Evolutionary conservation across 2,888 invertebrate genomes (phyloP).

Genomic region (Coenonympha glycerion): DNA sequence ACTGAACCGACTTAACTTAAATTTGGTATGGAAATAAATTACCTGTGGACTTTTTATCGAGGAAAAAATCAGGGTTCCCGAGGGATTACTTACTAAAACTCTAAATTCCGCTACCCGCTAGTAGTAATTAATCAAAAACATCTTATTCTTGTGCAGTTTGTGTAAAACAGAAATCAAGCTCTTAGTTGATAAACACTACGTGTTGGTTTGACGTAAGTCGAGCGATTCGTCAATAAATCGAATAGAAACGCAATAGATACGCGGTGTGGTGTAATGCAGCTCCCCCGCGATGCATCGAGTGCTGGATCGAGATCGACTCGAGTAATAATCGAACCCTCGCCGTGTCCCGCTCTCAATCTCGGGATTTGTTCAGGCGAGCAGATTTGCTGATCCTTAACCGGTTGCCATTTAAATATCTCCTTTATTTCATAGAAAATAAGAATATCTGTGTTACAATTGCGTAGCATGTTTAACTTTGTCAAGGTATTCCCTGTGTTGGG

Average conservation of each 20-base stretch:
- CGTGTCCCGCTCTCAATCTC: conserved; percentile 65
- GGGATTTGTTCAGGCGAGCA: conserved; percentile 52
- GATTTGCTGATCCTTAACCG: conserved; percentile 28
- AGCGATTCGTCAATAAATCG: conserved; percentile 50
- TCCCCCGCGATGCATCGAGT: conserved; percentile 63
- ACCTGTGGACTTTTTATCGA: too few species aligned
- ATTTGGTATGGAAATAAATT: too few species aligned
- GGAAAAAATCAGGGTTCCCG: too few species aligned
- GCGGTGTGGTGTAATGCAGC: conserved; percentile 53
- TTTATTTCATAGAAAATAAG: conserved; percentile 28
- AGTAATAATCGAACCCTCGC: conserved; percentile 67
- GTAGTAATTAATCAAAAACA: not conserved
- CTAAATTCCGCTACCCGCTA: not conserved
- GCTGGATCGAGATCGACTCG: conserved; percentile 62
- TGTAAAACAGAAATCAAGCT: not conserved
- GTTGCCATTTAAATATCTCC: conserved; percentile 35
- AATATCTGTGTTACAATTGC: conserved; percentile 18
- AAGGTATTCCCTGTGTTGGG: conserved; percentile 50
- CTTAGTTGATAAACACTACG: conserved; percentile 1
- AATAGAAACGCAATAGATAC: conserved; percentile 36
- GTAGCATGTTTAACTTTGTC: conserved; percentile 29
- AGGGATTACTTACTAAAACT: too few species aligned
- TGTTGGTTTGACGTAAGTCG: conserved; percentile 23
- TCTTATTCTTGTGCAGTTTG: not conserved
- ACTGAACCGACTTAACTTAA: too few species aligned